phyloP scores from a whole-genome alignment of 2,888 invertebrate genomes.

The Apamea epomidion region DNA sequence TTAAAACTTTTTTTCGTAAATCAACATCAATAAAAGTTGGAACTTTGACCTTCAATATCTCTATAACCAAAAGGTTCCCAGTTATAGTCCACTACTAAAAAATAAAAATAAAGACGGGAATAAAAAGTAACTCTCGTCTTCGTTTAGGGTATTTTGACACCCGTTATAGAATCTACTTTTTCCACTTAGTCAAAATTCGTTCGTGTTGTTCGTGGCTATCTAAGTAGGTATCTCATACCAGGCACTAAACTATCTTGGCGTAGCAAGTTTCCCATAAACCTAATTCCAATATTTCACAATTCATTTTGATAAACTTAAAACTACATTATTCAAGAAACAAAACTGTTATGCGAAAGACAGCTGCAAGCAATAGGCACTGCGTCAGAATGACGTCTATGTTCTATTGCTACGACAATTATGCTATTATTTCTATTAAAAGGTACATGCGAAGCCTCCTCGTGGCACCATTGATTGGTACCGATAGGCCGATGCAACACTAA shows the following conservation, averaged over 20 bases:
- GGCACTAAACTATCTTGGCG: not conserved
- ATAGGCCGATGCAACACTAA: conserved; percentile 36
- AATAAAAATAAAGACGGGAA: not conserved
- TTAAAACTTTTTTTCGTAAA: not conserved
- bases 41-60: too few relatives aligned
- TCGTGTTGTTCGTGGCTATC: conserved; percentile 18
- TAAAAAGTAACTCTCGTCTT: not conserved
- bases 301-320: not conserved
- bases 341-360: conserved; percentile 33
- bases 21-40: not conserved
- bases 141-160: not conserved
- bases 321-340: conserved; percentile 1
- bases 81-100: not conserved
- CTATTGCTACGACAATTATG: conserved; percentile 38
- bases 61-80: not conserved
- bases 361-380: conserved; percentile 40
- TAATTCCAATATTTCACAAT: not conserved
- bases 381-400: conserved; percentile 52
- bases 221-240: conserved; percentile 17
- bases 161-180: not conserved
- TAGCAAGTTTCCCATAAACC: not conserved
- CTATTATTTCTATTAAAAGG: conserved; percentile 52
- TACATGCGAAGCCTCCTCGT: conserved; percentile 30
- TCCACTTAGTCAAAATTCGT: not conserved
- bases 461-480: conserved; percentile 16